Conservation (phyloP, 2,113 vertebrate genomes). For the Saiga tatarica region DNA sequence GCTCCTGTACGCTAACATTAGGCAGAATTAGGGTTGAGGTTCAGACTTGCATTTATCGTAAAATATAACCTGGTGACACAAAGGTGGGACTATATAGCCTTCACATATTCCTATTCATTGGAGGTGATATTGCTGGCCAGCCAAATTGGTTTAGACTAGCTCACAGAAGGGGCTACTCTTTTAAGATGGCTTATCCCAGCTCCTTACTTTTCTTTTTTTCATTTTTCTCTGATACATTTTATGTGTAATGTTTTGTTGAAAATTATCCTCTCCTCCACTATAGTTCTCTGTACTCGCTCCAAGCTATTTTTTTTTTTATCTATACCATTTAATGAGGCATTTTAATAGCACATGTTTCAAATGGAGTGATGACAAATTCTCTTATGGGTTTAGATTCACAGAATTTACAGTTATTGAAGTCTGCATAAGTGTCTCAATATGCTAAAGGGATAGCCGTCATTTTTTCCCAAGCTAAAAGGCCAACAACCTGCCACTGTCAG, state of each 20-base stretch:
- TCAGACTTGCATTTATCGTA: background rate
- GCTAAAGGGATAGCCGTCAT: conserved; percentile 2
- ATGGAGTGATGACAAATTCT: background rate
- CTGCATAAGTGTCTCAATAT: background rate
- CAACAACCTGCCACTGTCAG: conserved; percentile 25
- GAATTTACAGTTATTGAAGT: conserved; percentile 56
- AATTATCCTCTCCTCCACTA: background rate
- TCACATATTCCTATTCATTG: background rate
- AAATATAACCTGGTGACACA: background rate
- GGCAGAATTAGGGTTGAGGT: background rate
- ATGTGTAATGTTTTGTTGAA: background rate
- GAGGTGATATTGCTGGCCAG: background rate
- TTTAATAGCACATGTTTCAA: background rate
- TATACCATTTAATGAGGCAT: background rate
- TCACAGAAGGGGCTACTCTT: background rate
- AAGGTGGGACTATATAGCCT: background rate
- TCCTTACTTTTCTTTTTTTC: background rate
- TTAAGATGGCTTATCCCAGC: background rate
- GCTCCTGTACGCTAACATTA: background rate
- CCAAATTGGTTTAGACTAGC: background rate
- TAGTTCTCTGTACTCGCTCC: background rate
- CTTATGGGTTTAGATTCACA: conserved; percentile 45
- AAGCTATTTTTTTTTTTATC: background rate
- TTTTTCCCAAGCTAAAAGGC: conserved; percentile 62
- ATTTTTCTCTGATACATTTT: background rate